A percentile compares a stretch with the other conserved stretches of the same genome.
These are phyloP conservation scores for Lepus americanus DNA, from an alignment of 2,113 vertebrate species.

Conservation along the genomic window DNA sequence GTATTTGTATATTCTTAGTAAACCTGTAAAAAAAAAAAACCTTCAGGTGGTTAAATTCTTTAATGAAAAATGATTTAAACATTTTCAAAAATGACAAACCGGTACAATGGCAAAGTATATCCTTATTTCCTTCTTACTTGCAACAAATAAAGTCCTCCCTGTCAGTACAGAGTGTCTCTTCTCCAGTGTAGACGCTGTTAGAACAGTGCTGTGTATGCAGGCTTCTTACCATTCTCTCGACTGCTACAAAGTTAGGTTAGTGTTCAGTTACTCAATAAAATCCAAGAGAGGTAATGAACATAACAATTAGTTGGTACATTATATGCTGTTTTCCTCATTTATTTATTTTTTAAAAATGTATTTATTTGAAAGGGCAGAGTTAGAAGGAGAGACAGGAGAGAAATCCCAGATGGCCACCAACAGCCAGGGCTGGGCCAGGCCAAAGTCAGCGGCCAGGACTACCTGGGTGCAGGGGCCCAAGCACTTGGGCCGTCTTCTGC, in stretches of 20 bases:
- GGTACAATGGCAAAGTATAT: background rate
- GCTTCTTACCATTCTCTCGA: background rate
- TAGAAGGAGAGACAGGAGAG: too few species aligned
- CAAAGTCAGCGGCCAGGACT: too few species aligned
- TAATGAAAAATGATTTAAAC: background rate
- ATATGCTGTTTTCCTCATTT: background rate
- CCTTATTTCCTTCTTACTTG: background rate
- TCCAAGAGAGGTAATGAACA: background rate
- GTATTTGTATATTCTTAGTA: background rate
- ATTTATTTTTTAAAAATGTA: too few species aligned
- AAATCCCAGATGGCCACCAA: too few species aligned
- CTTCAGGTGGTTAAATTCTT: slow-evolving; percentile 32
- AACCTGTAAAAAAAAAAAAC: background rate
- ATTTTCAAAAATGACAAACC: slow-evolving; percentile 21
- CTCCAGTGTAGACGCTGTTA: too few species aligned
- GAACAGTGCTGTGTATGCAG: too few species aligned
- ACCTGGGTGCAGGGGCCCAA: too few species aligned
- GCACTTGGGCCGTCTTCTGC: too few species aligned
- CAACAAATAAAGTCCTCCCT: background rate
- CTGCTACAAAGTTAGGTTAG: background rate
- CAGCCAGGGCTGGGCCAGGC: too few species aligned
- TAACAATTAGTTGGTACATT: background rate
- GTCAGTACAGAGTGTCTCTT: too few species aligned
- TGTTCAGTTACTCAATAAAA: background rate
- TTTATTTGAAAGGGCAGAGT: too few species aligned